Evolutionary conservation across 2,888 invertebrate genomes (phyloP), one percentile per base, ranked within the genome.

Genomic region (Himalopsyche japonica): DNA sequence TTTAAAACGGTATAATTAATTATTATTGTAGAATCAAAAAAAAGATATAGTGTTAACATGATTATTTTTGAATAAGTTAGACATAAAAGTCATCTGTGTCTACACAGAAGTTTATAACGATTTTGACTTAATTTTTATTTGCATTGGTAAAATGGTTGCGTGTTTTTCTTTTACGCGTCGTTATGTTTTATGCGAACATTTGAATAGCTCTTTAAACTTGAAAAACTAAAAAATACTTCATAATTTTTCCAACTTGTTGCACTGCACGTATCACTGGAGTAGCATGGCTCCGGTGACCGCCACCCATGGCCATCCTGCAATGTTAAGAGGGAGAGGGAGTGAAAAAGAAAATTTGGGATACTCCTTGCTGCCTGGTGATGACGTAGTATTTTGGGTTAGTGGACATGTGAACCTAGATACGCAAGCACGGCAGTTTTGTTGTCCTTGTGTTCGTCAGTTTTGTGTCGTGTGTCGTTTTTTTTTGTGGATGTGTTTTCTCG

Each of bases 381-480:
- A 86, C 81, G 83, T 87, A 82, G 82, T 80, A 91, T 92, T 92
- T 92, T 92, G 92, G 92, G 91, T 92, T 92, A 92, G 92, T 92
- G 92, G 92, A 91, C 92, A 92, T 92, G 92, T 92, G 92, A 92
- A 91, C 92, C 92, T 92, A 92, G 91, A 91, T 91, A 91, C 91
- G 92, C 90, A 89, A 91, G 92, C 92, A 92, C 92, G 92, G 92
- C 92, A 91, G 90, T 90, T 90, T 91, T 91, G 92, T 92, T 92
- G 92, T 92, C 85, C 91, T 91, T 90, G 91, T 92, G 92, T 92
- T 92, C 90, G 92, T 92, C 91, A 85, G 91, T 92, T 91, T 91
- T 90, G 91, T 92, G 91, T 91, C 91, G 92, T 92, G 91, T 90
- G 91, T 92, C 92, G 91, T 90, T 91, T 92, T 86, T 82, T 84